These are phyloP conservation scores for Anolis sagrei DNA, from an alignment of 2,113 vertebrate species.

Conservation along the genomic window DNA sequence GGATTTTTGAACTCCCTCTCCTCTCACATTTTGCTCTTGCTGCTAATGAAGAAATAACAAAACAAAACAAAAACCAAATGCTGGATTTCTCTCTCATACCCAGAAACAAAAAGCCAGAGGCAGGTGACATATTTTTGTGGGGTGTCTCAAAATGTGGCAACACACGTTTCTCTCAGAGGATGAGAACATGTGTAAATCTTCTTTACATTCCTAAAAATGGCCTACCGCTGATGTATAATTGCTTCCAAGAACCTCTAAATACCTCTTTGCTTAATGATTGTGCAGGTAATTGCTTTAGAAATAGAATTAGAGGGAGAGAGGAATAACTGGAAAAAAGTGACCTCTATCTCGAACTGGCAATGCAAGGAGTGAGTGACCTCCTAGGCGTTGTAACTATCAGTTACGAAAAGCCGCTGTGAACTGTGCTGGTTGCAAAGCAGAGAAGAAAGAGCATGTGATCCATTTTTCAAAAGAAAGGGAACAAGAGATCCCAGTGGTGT, in stretches of 20 bases:
- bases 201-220: neutral
- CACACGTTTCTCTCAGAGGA: neutral
- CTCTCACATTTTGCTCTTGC: no score
- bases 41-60: no score
- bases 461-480: neutral
- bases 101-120: no score
- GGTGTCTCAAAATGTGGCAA: no score
- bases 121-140: no score
- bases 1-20: no score
- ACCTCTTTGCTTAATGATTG: slow-evolving; percentile 23
- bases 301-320: neutral
- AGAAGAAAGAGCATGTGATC: slow-evolving; percentile 26
- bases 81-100: no score
- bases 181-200: neutral
- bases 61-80: no score
- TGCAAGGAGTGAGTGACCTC: slow-evolving; percentile 60
- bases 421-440: slow-evolving; percentile 56
- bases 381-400: slow-evolving; percentile 57
- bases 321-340: neutral
- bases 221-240: neutral
- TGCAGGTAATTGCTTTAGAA: neutral
- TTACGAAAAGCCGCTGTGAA: slow-evolving; percentile 48
- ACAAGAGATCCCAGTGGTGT: neutral
- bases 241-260: slow-evolving; percentile 12
- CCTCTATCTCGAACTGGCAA: slow-evolving; percentile 51